Conservation (phyloP, 2,113 vertebrate genomes). For the Nothobranchius furzeri region DNA sequence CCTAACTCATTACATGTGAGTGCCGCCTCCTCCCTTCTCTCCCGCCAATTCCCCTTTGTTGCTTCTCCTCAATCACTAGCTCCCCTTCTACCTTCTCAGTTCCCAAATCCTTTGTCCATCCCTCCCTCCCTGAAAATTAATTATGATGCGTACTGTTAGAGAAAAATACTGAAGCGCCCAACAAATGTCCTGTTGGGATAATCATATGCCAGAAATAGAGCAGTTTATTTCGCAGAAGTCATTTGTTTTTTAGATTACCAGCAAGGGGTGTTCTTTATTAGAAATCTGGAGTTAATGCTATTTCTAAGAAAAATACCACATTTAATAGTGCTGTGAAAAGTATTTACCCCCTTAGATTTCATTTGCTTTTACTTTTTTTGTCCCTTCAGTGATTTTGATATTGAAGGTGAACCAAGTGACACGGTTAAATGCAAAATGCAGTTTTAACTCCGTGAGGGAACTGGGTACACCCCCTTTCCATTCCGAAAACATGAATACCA, state of each 20-base stretch:
- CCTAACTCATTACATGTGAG: slow-evolving; percentile 31
- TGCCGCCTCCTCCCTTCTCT: slow-evolving; percentile 11
- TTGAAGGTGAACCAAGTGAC: too few relatives aligned
- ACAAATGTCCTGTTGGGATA: slow-evolving; percentile 37
- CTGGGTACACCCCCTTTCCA: too few relatives aligned
- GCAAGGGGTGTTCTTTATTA: slow-evolving; percentile 12
- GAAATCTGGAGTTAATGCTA: slow-evolving; percentile 8
- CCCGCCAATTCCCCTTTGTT: slow-evolving; percentile 16
- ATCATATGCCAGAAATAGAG: slow-evolving; percentile 38
- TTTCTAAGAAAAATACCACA: not conserved
- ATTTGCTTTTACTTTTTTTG: too few relatives aligned
- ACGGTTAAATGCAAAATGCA: too few relatives aligned
- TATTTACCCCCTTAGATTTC: too few relatives aligned
- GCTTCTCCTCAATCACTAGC: slow-evolving; percentile 7
- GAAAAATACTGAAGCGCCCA: slow-evolving; percentile 14
- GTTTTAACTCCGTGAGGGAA: too few relatives aligned
- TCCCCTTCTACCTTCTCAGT: not conserved
- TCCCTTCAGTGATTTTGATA: too few relatives aligned
- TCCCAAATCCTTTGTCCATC: not conserved
- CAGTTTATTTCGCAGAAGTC: slow-evolving; percentile 25
- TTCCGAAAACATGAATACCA: too few relatives aligned
- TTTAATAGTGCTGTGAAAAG: too few relatives aligned
- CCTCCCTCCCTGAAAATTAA: slow-evolving; percentile 9
- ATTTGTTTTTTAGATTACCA: slow-evolving; percentile 13
- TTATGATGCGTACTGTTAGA: slow-evolving; percentile 34